Evolutionary conservation across 2,113 vertebrate species (phyloP), one percentile per base, ranked within the genome.

Genomic region (Corythornis madagascariensis): DNA sequence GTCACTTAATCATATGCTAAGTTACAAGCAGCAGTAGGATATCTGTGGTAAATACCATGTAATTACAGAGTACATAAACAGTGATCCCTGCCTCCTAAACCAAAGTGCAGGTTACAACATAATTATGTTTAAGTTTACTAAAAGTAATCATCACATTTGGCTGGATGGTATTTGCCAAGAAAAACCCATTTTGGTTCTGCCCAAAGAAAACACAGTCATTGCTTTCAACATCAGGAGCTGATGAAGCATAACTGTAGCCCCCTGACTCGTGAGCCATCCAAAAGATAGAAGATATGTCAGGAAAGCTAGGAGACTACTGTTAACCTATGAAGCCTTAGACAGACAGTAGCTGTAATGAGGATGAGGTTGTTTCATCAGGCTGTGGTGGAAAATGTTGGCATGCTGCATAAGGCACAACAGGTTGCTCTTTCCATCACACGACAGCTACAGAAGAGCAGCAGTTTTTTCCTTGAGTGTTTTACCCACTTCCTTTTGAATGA

Each of bases 41-140:
- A 86, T 78, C 60, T 77, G 70, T 80, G 88, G 95, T 71, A 95
- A 80, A 78, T 33, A 66, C 60, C 73, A 74, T 66, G 40, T 87
- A 93, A 96, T 96, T 5, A 15, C 24, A 90, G 74, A 69, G 63
- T 85, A 85, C 14, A 45, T 20, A 76, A 92, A 63, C 43, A 85
- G 56, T 33, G 50, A 83, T 91, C 86, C 66, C 70, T 78, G 45
- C 16, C 47, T 90, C 42, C 56, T 55, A 92, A 94, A 69, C 66
- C 76, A 80, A 87, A 94, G 20, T 33, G 19, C 42, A 92, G 47
- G 59, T 67, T 85, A 86, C 52, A 83, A 64, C 25, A 57, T 76
- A 90, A 89, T 94, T 77, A 87, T 59, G 64, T 87, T 93, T 69
- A 83, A 40, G 94, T 31, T 92, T 75, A 91, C 70, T 75, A 74